These are phyloP conservation scores for Thomomys bottae DNA, from an alignment of 2,113 vertebrate species.

Conservation along the genomic window DNA sequence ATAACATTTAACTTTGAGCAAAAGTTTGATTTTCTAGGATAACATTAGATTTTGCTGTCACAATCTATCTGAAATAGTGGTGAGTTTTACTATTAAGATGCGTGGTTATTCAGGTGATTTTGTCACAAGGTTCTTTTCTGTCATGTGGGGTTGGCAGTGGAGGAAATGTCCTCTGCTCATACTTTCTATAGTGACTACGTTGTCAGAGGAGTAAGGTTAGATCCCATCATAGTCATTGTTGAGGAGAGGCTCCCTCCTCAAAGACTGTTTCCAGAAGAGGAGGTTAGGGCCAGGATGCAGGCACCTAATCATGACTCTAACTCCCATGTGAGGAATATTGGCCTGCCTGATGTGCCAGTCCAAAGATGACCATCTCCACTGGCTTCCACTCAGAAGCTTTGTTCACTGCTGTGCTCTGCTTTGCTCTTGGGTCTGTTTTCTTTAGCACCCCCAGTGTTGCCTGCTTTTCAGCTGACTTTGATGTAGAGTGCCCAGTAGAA, in stretches of 20 bases:
- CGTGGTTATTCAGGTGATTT: background rate
- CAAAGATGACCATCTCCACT: background rate
- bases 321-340: background rate
- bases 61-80: background rate
- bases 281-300: accelerated
- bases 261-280: background rate
- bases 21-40: background rate
- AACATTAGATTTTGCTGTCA: background rate
- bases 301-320: accelerated
- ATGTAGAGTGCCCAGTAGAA: background rate
- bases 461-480: background rate
- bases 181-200: background rate
- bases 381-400: background rate
- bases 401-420: background rate
- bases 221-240: accelerated
- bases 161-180: background rate
- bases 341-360: background rate
- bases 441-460: accelerated
- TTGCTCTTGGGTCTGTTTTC: accelerated
- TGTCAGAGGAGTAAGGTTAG: background rate
- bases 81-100: background rate
- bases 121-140: background rate
- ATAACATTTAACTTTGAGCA: background rate
- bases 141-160: accelerated
- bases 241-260: accelerated